phyloP scores from a whole-genome alignment of 2,888 invertebrate genomes.

The Rhaphigaster nebulosa region DNA sequence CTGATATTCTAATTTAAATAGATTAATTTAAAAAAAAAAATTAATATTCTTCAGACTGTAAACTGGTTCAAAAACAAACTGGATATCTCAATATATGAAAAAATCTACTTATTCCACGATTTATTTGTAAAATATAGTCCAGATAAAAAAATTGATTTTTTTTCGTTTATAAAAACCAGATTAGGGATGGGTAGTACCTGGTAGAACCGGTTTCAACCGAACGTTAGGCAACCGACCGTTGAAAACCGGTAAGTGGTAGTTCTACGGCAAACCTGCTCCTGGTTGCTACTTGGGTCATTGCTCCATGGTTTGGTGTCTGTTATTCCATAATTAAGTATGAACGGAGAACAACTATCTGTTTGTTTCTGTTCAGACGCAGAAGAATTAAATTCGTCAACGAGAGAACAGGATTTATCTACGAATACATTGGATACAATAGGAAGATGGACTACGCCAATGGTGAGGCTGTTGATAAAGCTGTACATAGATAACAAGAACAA shows the following conservation, averaged over 20 bases:
- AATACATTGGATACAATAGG: neutral
- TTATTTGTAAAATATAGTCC: neutral
- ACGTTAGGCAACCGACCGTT: conserved; percentile 43
- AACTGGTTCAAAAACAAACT: neutral
- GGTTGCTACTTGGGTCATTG: neutral
- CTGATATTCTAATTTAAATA: too few relatives aligned
- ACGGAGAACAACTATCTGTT: neutral
- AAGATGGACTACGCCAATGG: conserved; percentile 19
- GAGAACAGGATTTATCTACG: neutral
- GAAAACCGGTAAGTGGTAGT: conserved; percentile 16
- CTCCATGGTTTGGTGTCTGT: neutral
- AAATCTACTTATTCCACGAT: neutral
- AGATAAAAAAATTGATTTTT: neutral
- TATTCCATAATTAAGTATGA: neutral
- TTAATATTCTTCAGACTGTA: neutral
- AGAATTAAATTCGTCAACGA: neutral
- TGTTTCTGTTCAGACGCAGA: neutral
- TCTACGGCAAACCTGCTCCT: neutral
- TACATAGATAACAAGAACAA: neutral
- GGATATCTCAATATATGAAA: neutral
- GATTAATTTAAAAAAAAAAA: too few relatives aligned
- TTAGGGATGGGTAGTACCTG: conserved; percentile 55
- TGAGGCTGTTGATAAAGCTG: conserved; percentile 18
- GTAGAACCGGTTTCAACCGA: conserved; percentile 57
- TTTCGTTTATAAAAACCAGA: conserved; percentile 58